These are phyloP conservation scores for Gymnoscopelus braueri DNA, from an alignment of 2,797 vertebrate genomes.

Conservation along the genomic window DNA sequence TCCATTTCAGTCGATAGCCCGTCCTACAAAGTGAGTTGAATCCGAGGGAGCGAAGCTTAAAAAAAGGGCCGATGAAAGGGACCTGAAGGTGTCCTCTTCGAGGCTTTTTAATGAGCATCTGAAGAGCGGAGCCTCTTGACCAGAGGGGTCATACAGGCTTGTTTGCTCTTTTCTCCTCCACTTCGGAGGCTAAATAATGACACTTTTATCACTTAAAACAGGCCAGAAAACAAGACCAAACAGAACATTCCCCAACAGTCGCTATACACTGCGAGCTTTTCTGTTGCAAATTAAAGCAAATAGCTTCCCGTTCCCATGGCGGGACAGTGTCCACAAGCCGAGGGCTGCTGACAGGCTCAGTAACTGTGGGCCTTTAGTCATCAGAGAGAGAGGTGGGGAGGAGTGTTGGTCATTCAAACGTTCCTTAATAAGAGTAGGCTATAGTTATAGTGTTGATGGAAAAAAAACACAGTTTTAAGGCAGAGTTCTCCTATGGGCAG, in stretches of 20 bases:
- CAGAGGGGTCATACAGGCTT: constrained; percentile 86
- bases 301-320: constrained; percentile 81
- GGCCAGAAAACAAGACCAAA: constrained; percentile 84
- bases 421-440: too few relatives aligned
- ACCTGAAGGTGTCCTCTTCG: constrained; percentile 74
- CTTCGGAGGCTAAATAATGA: constrained; percentile 91
- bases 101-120: constrained; percentile 88
- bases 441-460: not conserved
- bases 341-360: constrained; percentile 34
- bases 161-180: constrained; percentile 91
- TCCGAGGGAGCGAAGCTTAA: constrained; percentile 42
- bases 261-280: constrained; percentile 88
- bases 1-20: constrained; percentile 54
- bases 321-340: constrained; percentile 66
- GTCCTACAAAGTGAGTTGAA: constrained; percentile 36
- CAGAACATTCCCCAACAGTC: constrained; percentile 91
- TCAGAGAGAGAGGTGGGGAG: not conserved
- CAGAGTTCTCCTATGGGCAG: too few relatives aligned
- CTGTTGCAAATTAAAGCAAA: constrained; percentile 89
- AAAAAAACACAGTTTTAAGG: too few relatives aligned
- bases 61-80: constrained; percentile 31
- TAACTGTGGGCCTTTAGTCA: constrained; percentile 5
- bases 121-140: constrained; percentile 85
- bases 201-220: constrained; percentile 94
- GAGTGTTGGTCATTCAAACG: constrained; percentile 3